A percentile compares a stretch with the other conserved stretches of the same genome.
Conservation (phyloP, 2,888 invertebrate species). For the Psylliodes chrysocephalus region DNA sequence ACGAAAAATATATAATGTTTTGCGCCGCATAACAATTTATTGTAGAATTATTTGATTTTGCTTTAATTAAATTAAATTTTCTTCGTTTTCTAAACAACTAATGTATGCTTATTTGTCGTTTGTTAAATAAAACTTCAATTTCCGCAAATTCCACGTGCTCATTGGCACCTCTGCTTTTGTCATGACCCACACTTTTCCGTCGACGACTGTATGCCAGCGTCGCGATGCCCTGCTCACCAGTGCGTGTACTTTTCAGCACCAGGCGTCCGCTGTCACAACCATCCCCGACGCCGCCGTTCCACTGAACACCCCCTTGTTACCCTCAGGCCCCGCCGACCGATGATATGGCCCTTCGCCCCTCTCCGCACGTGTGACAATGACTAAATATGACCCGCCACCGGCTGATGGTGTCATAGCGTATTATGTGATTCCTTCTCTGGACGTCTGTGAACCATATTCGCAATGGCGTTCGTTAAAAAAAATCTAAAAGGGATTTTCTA, state of each 20-base stretch:
- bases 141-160: not conserved
- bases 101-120: no score
- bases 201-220: constrained; percentile 5
- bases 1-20: no score
- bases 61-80: no score
- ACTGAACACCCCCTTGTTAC: constrained; percentile 7
- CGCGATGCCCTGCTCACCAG: constrained; percentile 29
- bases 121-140: not conserved
- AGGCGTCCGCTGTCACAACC: constrained; percentile 54
- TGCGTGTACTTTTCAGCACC: constrained; percentile 54
- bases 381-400: constrained; percentile 14
- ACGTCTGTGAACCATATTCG: not conserved
- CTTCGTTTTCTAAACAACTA: no score
- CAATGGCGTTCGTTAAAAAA: not conserved
- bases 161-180: constrained; percentile 16
- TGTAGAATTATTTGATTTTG: no score
- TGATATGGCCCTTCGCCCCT: not conserved
- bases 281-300: constrained; percentile 51
- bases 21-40: no score
- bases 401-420: not conserved
- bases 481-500: not conserved
- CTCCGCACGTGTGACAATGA: constrained; percentile 14
- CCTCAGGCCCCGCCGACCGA: not conserved
- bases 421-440: not conserved
- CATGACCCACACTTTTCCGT: constrained; percentile 23